phyloP scores from a whole-genome alignment of 2,797 vertebrate species.

The Margarornis squamiger region DNA sequence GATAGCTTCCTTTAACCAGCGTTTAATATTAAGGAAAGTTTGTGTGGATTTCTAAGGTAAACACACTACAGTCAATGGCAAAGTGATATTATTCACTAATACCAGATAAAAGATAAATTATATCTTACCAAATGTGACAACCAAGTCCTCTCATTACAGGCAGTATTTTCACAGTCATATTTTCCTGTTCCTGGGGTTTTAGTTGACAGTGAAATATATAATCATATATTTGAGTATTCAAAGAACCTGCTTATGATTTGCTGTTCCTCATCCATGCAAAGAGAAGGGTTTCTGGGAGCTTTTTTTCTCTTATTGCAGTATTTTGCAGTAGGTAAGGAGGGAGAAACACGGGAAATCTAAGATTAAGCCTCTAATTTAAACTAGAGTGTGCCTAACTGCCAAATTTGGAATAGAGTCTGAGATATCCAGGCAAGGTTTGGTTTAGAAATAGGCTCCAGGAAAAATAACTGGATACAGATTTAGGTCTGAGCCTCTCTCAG shows the following conservation, averaged over 20 bases:
- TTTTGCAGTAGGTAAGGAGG: not conserved
- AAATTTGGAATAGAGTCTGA: constrained; percentile 9
- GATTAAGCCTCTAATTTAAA: constrained; percentile 34
- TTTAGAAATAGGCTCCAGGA: not conserved
- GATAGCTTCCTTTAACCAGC: not conserved
- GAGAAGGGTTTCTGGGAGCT: not conserved
- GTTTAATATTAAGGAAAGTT: not conserved
- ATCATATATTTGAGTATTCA: constrained; percentile 29
- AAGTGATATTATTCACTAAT: constrained; percentile 27
- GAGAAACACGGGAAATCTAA: not conserved
- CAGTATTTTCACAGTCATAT: constrained; percentile 47
- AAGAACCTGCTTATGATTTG: constrained; percentile 42
- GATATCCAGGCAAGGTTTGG: not conserved
- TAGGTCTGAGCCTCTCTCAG: not conserved
- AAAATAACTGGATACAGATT: not conserved
- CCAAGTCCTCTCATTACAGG: constrained; percentile 31
- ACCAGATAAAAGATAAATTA: constrained; percentile 41
- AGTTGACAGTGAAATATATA: constrained; percentile 45
- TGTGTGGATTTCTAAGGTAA: not conserved
- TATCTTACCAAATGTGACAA: constrained; percentile 39
- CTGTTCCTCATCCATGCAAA: not conserved
- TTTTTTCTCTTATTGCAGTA: not conserved
- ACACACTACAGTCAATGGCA: not conserved
- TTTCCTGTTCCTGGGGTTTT: constrained; percentile 43
- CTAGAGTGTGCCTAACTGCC: not conserved